These are phyloP conservation scores for Aleiodes alternator DNA, from an alignment of 2,888 invertebrate genomes.

Conservation along the genomic window DNA sequence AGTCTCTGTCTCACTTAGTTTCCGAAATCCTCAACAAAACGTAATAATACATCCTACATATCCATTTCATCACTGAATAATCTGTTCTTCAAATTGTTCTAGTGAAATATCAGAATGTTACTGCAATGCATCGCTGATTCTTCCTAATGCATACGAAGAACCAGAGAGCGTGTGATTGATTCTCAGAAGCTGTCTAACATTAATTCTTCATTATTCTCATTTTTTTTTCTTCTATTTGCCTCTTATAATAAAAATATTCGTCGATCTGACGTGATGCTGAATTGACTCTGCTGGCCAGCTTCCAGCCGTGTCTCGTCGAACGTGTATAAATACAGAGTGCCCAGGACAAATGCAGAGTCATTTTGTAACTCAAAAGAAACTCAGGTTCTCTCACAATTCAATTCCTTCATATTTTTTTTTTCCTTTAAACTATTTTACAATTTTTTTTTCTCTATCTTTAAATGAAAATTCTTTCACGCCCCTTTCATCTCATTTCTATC, in stretches of 20 bases:
- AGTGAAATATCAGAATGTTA: too few species aligned
- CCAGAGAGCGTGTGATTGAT: background rate
- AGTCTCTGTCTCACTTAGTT: too few species aligned
- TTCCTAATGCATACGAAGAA: too few species aligned
- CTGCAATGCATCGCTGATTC: too few species aligned
- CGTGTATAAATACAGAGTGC: slow-evolving; percentile 63
- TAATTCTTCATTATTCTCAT: background rate
- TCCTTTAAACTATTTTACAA: background rate
- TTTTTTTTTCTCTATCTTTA: background rate
- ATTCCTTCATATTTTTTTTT: background rate
- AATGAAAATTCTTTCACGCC: background rate
- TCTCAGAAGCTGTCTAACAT: background rate
- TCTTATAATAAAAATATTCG: background rate
- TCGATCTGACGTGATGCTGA: background rate
- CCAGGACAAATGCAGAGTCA: slow-evolving; percentile 58
- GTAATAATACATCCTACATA: too few species aligned
- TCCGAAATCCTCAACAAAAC: too few species aligned
- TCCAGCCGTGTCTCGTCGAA: slow-evolving; percentile 59
- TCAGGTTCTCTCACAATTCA: slow-evolving; percentile 1
- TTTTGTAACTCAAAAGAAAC: background rate
- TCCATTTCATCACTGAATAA: too few species aligned
- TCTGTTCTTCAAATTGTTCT: too few species aligned
- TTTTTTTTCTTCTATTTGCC: too few species aligned
- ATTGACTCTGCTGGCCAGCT: slow-evolving; percentile 56
- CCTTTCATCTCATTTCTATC: background rate